Evolutionary conservation across 2,113 vertebrate genomes (phyloP).

Genomic region (Mustela lutreola): DNA sequence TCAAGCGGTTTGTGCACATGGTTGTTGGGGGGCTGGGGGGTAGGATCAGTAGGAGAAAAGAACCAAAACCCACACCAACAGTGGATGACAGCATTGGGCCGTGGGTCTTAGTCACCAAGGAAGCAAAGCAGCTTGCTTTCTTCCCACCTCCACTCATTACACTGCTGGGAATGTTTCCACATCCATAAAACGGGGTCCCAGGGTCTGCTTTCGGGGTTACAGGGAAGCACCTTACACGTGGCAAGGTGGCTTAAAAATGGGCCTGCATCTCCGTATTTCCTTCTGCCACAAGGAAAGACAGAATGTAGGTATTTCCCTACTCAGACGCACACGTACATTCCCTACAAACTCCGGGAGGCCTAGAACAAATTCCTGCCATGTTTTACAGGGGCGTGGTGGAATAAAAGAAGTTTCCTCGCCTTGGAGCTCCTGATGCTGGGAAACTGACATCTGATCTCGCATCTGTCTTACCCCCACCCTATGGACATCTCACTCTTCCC

Average conservation of each 20-base stretch:
- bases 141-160: not conserved
- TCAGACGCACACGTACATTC: not conserved
- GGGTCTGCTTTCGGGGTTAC: not conserved
- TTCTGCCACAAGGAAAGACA: not conserved
- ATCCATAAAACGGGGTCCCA: not conserved
- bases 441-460: not conserved
- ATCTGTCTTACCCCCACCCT: not conserved
- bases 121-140: not conserved
- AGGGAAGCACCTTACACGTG: not conserved
- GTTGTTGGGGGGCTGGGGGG: not conserved
- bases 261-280: not conserved
- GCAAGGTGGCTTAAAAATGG: not conserved
- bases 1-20: not conserved
- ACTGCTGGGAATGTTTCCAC: not conserved
- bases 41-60: not conserved
- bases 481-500: not conserved
- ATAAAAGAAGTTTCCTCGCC: not conserved
- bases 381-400: not conserved
- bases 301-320: not conserved
- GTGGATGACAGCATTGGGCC: not conserved
- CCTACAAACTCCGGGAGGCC: not conserved
- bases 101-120: not conserved
- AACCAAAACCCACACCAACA: not conserved
- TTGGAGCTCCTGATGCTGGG: not conserved
- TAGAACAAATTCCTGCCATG: not conserved